A percentile compares a stretch with the other conserved stretches of the same genome.
These are phyloP conservation scores for Lordiphosa clarofinis DNA, from an alignment of 1,140 invertebrate genomes.

Conservation along the genomic window DNA sequence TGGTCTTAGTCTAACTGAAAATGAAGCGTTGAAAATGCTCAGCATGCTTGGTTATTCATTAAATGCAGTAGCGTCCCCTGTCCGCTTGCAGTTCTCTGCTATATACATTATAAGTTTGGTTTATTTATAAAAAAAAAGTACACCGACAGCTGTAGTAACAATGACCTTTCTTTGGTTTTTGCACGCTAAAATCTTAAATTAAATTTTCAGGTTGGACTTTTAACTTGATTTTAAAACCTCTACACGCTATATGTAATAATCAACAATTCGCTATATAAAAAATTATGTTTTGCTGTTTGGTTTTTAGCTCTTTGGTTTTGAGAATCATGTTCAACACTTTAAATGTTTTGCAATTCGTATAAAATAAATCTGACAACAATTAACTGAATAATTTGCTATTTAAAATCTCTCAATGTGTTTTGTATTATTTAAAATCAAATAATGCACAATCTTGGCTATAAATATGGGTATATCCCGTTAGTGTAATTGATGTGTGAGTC, in stretches of 20 bases:
- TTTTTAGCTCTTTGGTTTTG: conserved; percentile 68
- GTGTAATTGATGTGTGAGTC: conserved; percentile 49
- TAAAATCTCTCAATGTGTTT: conserved; percentile 45
- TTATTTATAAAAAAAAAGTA: conserved; percentile 26
- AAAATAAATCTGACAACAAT: conserved; percentile 69
- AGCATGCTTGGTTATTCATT: too few relatives aligned
- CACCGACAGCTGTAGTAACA: conserved; percentile 50
- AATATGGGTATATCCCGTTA: conserved; percentile 20
- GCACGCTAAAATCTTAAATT: conserved; percentile 45
- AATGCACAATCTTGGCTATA: conserved; percentile 62
- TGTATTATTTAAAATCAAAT: conserved; percentile 56
- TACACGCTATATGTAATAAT: conserved; percentile 72
- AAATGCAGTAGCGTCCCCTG: too few relatives aligned
- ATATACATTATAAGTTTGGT: conserved; percentile 3
- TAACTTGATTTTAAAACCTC: conserved; percentile 54
- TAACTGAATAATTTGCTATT: conserved; percentile 72
- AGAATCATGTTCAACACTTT: conserved; percentile 61
- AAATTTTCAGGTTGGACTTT: conserved; percentile 32
- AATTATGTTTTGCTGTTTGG: conserved; percentile 50
- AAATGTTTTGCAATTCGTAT: conserved; percentile 36
- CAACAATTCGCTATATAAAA: conserved; percentile 76
- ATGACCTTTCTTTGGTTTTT: conserved; percentile 38
- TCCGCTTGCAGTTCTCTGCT: too few relatives aligned
- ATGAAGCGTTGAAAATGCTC: too few relatives aligned
- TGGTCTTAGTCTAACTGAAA: too few relatives aligned